Evolutionary conservation across 2,888 invertebrate species (phyloP).

Genomic region (Aspidiotus rigidus): DNA sequence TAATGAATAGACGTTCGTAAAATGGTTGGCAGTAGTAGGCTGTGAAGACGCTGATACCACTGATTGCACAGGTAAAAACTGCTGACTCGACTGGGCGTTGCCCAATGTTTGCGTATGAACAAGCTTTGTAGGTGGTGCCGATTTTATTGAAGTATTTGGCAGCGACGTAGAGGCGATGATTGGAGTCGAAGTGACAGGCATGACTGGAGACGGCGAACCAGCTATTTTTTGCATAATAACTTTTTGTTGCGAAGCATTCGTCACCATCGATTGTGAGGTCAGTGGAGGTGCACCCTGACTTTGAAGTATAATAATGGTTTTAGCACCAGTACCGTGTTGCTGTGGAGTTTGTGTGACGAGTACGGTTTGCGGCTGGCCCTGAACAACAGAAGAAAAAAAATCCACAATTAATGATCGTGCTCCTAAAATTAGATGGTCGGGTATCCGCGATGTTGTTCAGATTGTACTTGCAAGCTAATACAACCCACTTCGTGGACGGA

Average conservation of each 20-base stretch:
- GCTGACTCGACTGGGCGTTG: constrained; percentile 8
- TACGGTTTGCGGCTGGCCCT: constrained; percentile 55
- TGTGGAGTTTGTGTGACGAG: constrained; percentile 58
- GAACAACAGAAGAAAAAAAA: constrained; percentile 37
- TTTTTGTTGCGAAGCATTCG: constrained; percentile 35
- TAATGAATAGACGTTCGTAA: constrained; percentile 12
- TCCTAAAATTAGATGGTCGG: not conserved
- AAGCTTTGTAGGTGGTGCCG: not conserved
- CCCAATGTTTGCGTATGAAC: not conserved
- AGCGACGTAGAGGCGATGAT: constrained; percentile 20
- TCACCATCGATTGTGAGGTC: constrained; percentile 43
- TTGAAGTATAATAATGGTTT: constrained; percentile 62
- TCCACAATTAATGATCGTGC: not conserved
- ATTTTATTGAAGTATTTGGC: constrained; percentile 11
- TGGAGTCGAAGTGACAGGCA: constrained; percentile 26
- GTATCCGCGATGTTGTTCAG: not conserved
- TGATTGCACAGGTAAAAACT: not conserved
- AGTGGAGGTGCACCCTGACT: constrained; percentile 48
- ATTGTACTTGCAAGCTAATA: no score
- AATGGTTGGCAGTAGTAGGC: not conserved
- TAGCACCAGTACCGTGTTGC: constrained; percentile 55
- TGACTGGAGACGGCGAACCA: constrained; percentile 36
- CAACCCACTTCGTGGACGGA: no score
- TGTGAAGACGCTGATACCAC: constrained; percentile 14
- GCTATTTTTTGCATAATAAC: constrained; percentile 38